Evolutionary conservation across 2,888 invertebrate species (phyloP).

Genomic region (Polyommatus iphigenia): DNA sequence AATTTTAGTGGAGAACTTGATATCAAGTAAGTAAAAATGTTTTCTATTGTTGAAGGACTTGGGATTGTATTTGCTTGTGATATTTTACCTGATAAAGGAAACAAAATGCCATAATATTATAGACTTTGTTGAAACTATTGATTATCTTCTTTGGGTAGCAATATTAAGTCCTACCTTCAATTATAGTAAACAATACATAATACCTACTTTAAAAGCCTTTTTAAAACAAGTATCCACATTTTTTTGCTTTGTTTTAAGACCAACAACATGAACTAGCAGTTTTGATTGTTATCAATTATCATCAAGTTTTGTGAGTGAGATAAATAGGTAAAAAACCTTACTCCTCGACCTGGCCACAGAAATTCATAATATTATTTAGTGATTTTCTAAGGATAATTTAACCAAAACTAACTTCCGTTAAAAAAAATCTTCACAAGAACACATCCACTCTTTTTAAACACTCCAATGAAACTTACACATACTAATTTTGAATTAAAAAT

Average conservation of each 20-base stretch:
- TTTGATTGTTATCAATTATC: not conserved
- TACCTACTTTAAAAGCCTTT: too few species aligned
- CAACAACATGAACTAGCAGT: not conserved
- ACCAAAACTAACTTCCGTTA: not conserved
- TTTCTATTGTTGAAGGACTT: not conserved
- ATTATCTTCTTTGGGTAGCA: not conserved
- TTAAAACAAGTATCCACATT: too few species aligned
- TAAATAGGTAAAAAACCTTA: not conserved
- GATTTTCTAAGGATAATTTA: too few species aligned
- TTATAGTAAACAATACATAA: not conserved
- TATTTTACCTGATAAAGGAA: not conserved
- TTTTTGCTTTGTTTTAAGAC: not conserved
- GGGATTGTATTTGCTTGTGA: not conserved
- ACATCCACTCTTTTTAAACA: not conserved
- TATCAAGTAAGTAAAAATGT: conserved; percentile 32
- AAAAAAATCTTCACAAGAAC: not conserved
- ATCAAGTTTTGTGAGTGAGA: not conserved
- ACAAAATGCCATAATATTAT: not conserved
- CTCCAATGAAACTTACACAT: not conserved
- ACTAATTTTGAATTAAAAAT: not conserved
- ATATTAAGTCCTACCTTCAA: not conserved
- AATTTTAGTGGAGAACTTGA: not conserved
- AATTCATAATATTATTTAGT: not conserved
- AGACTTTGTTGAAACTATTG: conserved; percentile 1
- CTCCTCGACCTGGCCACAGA: not conserved